A percentile compares a stretch with the other conserved stretches of the same genome.
Evolutionary conservation across 1,140 invertebrate species (phyloP).

Genomic region (Dryas iulia): DNA sequence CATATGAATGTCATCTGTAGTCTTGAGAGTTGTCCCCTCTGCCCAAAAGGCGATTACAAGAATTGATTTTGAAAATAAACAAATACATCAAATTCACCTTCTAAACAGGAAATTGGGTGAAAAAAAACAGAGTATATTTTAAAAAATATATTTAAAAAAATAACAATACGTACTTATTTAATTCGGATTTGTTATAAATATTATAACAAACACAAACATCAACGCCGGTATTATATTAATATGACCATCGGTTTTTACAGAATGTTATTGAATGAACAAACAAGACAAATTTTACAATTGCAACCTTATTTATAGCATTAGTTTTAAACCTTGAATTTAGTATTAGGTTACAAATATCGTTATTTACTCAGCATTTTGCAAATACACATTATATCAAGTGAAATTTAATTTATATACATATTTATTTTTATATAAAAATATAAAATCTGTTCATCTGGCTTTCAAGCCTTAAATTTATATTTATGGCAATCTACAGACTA

Average conservation of each 20-base stretch:
- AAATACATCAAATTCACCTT: too few relatives aligned
- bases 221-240: neutral
- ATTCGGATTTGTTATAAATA: constrained; percentile 60
- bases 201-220: constrained; percentile 54
- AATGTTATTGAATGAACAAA: neutral
- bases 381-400: neutral
- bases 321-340: neutral
- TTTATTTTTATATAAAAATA: neutral
- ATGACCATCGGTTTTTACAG: neutral
- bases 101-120: too few relatives aligned
- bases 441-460: neutral
- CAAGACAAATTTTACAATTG: neutral
- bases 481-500: constrained; percentile 16
- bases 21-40: too few relatives aligned
- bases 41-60: too few relatives aligned
- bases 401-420: neutral
- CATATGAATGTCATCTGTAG: too few relatives aligned
- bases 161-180: constrained; percentile 35
- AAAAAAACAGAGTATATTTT: neutral
- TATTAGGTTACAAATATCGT: neutral
- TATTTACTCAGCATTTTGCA: neutral
- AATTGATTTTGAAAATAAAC: too few relatives aligned
- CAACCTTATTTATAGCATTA: neutral
- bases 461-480: neutral
- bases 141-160: constrained; percentile 35